These are phyloP conservation scores for Caenorhabditis japonica DNA, from an alignment of 2,888 invertebrate species.

Conservation along the genomic window DNA sequence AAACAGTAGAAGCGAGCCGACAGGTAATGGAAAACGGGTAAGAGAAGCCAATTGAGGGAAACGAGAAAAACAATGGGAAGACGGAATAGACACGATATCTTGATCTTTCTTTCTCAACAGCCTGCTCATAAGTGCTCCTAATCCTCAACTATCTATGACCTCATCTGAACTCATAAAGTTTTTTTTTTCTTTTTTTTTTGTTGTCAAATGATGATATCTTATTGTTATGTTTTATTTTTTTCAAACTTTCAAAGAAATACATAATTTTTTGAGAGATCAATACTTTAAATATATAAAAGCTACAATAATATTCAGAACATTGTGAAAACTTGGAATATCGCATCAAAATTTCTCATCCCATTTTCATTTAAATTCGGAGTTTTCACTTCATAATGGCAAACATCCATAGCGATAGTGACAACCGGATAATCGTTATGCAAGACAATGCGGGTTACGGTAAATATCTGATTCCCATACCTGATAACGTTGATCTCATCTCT, in stretches of 20 bases:
- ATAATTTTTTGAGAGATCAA: no score
- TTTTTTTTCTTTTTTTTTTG: no score
- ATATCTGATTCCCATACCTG: slow-evolving; percentile 14
- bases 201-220: no score
- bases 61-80: slow-evolving; percentile 15
- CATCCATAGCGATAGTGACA: slow-evolving; percentile 28
- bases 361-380: no score
- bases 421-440: slow-evolving; percentile 38
- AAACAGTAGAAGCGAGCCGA: slow-evolving; percentile 16
- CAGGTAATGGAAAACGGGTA: slow-evolving; percentile 21
- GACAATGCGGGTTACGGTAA: slow-evolving; percentile 19
- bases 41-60: slow-evolving; percentile 16
- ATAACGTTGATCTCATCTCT: slow-evolving; percentile 30
- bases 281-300: no score
- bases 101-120: no score
- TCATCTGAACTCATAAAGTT: slow-evolving; percentile 36
- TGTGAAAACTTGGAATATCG: no score
- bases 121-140: no score
- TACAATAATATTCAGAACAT: no score
- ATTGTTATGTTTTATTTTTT: no score
- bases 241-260: no score
- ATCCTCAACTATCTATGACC: slow-evolving; percentile 13
- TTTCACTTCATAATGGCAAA: background rate
- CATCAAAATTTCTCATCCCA: no score
- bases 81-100: slow-evolving; percentile 21